phyloP scores from a whole-genome alignment of 2,888 invertebrate genomes.

The Tuberolachnus salignus region DNA sequence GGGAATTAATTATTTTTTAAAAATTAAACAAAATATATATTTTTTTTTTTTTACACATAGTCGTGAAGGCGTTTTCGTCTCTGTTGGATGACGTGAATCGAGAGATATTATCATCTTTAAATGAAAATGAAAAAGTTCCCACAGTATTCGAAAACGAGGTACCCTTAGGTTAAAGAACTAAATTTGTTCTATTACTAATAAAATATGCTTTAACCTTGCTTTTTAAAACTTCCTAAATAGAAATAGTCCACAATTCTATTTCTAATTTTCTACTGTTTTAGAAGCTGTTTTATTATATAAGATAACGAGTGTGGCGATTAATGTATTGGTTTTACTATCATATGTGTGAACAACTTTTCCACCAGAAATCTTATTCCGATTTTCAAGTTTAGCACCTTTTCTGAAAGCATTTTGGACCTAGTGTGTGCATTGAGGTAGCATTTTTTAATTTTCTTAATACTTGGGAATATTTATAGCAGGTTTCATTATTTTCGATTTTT shows the following conservation, averaged over 20 bases:
- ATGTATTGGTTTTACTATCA: too few species aligned
- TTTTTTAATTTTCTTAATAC: too few species aligned
- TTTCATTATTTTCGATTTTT: too few species aligned
- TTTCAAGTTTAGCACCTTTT: too few species aligned
- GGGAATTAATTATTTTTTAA: neutral
- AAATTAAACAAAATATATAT: conserved; percentile 36
- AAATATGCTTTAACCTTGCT: conserved; percentile 27
- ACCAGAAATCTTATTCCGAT: too few species aligned
- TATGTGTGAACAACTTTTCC: too few species aligned
- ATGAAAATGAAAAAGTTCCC: conserved; percentile 42
- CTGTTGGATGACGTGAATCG: conserved; percentile 81
- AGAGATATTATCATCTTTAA: conserved; percentile 64
- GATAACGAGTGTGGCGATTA: too few species aligned
- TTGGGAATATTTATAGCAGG: too few species aligned
- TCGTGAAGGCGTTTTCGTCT: conserved; percentile 80
- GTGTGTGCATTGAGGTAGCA: too few species aligned
- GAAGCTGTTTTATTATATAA: too few species aligned
- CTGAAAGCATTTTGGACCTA: too few species aligned
- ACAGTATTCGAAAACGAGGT: conserved; percentile 46
- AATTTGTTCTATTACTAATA: conserved; percentile 27
- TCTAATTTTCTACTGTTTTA: too few species aligned
- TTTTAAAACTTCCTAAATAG: conserved; percentile 27
- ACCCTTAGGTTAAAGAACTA: conserved; percentile 37
- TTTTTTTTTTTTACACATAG: conserved; percentile 64
- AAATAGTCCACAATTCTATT: neutral